These are phyloP conservation scores for Saxidomus purpurata DNA, from an alignment of 1,140 invertebrate genomes.

Conservation along the genomic window DNA sequence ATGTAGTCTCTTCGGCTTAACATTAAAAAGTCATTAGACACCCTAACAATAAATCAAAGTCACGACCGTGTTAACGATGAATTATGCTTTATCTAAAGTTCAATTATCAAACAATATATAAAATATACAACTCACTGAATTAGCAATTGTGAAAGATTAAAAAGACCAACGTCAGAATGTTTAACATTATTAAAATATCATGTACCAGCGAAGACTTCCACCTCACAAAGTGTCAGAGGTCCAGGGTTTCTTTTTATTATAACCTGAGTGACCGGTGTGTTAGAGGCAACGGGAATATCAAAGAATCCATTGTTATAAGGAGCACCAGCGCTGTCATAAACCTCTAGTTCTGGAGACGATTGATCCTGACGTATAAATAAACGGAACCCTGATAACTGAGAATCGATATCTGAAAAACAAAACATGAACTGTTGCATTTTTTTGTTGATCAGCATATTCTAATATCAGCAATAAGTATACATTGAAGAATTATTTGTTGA, in stretches of 20 bases:
- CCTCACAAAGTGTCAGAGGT: constrained; percentile 17
- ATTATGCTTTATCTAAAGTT: no score
- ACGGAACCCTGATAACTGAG: constrained; percentile 15
- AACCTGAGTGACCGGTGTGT: not conserved
- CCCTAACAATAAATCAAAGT: no score
- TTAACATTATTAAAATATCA: not conserved
- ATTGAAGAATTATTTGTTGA: no score
- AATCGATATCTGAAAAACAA: constrained; percentile 27
- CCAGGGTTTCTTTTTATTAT: constrained; percentile 18
- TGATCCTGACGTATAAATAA: not conserved
- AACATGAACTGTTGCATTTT: no score
- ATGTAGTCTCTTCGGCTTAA: no score
- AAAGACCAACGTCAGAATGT: no score
- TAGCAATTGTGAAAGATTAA: no score
- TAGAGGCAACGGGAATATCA: not conserved
- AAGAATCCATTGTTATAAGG: constrained; percentile 5
- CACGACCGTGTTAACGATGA: no score
- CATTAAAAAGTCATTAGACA: not conserved
- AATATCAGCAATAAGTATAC: no score
- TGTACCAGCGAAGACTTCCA: constrained; percentile 1
- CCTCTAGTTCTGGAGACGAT: not conserved
- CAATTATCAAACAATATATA: no score
- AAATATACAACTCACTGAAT: no score
- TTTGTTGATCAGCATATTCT: no score
- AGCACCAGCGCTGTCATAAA: constrained; percentile 37